phyloP scores from a whole-genome alignment of 2,888 invertebrate species.

The Drosophila algonquin region DNA sequence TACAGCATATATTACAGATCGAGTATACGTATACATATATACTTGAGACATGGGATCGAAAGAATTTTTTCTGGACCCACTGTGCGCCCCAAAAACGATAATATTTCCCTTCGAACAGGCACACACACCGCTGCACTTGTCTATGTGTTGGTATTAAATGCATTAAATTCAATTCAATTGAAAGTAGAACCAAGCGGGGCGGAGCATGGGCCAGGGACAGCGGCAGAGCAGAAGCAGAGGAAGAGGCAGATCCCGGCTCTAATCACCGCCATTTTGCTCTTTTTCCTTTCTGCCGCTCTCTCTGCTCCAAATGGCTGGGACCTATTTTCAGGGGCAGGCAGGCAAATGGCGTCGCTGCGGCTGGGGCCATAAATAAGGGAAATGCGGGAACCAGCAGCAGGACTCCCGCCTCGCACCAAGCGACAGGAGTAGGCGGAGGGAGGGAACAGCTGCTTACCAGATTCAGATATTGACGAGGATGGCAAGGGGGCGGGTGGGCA shows the following conservation, averaged over 20 bases:
- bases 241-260: conserved; percentile 41
- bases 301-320: not conserved
- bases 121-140: not conserved
- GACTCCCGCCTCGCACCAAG: not conserved
- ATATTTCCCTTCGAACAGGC: conserved; percentile 19
- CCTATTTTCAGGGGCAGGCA: conserved; percentile 35
- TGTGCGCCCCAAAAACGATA: conserved; percentile 18
- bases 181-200: conserved; percentile 50
- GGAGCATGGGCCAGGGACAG: conserved; percentile 1
- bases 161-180: conserved; percentile 63
- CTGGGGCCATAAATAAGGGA: conserved; percentile 56
- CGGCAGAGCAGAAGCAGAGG: not conserved
- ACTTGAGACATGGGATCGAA: too few relatives aligned
- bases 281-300: not conserved
- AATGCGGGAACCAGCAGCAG: conserved; percentile 27
- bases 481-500: too few relatives aligned
- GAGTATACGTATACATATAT: too few relatives aligned
- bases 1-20: too few relatives aligned
- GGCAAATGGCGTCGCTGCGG: conserved; percentile 61
- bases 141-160: conserved; percentile 18
- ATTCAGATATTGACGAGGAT: conserved; percentile 4
- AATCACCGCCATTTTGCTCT: conserved; percentile 69
- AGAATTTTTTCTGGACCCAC: not conserved
- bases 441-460: conserved; percentile 64
- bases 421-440: not conserved